These are phyloP conservation scores for Gadopsis marmoratus DNA, from an alignment of 2,797 vertebrate genomes.

Conservation along the genomic window DNA sequence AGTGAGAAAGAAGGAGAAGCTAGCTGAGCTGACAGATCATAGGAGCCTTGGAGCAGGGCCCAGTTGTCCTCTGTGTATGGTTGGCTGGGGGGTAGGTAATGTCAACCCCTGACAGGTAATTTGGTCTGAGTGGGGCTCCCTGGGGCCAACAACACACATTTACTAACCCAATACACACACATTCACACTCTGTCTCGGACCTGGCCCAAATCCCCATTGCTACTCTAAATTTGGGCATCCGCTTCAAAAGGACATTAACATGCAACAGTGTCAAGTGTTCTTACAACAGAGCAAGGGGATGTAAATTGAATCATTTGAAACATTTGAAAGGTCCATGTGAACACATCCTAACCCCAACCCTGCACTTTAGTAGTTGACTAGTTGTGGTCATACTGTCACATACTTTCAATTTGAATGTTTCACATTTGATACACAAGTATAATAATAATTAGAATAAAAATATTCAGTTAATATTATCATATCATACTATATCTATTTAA, in stretches of 20 bases:
- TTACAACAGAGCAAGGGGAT: neutral
- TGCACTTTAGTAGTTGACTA: neutral
- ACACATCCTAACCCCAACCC: slow-evolving; percentile 6
- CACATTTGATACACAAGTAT: neutral
- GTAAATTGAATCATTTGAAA: neutral
- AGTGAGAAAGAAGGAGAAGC: slow-evolving; percentile 53
- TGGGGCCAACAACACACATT: slow-evolving; percentile 67
- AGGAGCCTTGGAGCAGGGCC: slow-evolving; percentile 74
- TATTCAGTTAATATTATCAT: too few species aligned
- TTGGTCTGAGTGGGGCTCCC: slow-evolving; percentile 79
- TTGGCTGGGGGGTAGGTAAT: slow-evolving; percentile 83
- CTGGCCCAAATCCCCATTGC: slow-evolving; percentile 48
- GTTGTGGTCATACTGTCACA: neutral
- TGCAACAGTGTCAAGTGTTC: slow-evolving; percentile 36
- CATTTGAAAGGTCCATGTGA: neutral
- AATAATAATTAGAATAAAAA: neutral
- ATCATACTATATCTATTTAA: neutral
- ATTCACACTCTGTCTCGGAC: slow-evolving; percentile 41
- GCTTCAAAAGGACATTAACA: slow-evolving; percentile 62
- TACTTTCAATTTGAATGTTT: neutral
- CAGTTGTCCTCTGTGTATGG: slow-evolving; percentile 78
- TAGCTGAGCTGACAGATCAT: slow-evolving; percentile 76
- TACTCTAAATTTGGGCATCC: slow-evolving; percentile 53
- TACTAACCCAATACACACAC: slow-evolving; percentile 40
- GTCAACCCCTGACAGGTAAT: slow-evolving; percentile 87